Percentiles rank a stretch among this genome's conserved stretches.
Conservation (phyloP, 2,888 invertebrate species). For the Orchesellides sinensis region DNA sequence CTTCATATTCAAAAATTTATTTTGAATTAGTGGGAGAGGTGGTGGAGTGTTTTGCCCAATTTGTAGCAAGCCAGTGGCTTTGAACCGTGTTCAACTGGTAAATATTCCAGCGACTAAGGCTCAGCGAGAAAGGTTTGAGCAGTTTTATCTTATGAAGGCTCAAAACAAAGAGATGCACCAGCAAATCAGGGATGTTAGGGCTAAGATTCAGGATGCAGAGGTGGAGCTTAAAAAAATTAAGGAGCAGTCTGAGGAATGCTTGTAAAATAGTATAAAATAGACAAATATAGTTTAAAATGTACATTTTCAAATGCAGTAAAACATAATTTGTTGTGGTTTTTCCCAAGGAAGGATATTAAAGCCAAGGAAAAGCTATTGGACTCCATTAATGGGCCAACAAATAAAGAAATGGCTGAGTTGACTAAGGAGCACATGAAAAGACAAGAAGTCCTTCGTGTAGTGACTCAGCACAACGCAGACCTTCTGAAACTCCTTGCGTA, state of each 20-base stretch:
- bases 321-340: background rate
- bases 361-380: conserved; percentile 58
- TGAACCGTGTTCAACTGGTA: conserved; percentile 57
- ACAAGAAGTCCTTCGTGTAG: conserved; percentile 59
- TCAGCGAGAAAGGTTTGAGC: conserved; percentile 40
- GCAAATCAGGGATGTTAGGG: conserved; percentile 48
- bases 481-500: conserved; percentile 49
- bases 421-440: conserved; percentile 53
- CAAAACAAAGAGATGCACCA: conserved; percentile 54
- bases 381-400: conserved; percentile 53
- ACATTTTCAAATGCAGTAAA: background rate
- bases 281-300: background rate
- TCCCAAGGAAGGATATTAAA: conserved; percentile 49
- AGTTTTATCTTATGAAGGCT: conserved; percentile 43
- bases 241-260: conserved; percentile 51
- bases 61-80: conserved; percentile 55
- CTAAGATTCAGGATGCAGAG: conserved; percentile 46
- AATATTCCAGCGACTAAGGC: conserved; percentile 57
- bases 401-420: conserved; percentile 58
- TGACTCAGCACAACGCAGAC: conserved; percentile 67
- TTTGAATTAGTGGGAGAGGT: background rate
- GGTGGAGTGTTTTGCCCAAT: conserved; percentile 60
- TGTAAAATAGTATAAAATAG: conserved; percentile 6
- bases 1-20: background rate
- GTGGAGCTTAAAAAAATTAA: conserved; percentile 35